A percentile compares a stretch with the other conserved stretches of the same genome.
Conservation (phyloP, 2,797 vertebrate species). For the Cuniculus paca region DNA sequence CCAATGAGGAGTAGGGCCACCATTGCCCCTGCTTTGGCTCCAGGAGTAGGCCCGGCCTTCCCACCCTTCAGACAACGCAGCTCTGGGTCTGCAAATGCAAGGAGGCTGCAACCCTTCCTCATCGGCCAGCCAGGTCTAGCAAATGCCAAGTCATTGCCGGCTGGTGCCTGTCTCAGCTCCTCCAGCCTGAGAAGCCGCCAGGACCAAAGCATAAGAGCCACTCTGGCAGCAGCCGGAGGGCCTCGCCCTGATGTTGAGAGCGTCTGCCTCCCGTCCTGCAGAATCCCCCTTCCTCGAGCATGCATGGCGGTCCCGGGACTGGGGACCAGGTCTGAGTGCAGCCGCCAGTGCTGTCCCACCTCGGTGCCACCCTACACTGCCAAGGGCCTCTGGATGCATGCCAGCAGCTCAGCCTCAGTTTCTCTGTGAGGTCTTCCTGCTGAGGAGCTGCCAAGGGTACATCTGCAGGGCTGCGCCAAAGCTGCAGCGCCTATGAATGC, state of each 20-base stretch:
- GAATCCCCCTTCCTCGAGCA: neutral
- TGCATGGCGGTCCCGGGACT: neutral
- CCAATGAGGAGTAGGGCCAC: neutral
- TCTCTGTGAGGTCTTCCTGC: conserved; percentile 26
- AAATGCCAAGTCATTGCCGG: conserved; percentile 77
- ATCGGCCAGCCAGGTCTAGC: conserved; percentile 40
- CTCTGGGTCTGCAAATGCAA: conserved; percentile 2
- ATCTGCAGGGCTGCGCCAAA: conserved; percentile 50
- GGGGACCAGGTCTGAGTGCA: neutral
- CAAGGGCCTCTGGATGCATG: neutral
- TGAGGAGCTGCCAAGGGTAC: conserved; percentile 15
- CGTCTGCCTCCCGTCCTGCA: neutral
- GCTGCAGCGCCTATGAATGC: conserved; percentile 55
- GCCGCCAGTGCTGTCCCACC: neutral
- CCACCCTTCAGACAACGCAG: neutral
- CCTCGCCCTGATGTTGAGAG: neutral
- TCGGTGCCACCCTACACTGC: neutral
- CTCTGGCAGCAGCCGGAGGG: conserved; percentile 32
- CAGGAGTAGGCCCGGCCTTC: neutral
- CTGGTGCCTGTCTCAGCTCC: conserved; percentile 50
- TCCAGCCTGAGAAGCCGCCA: conserved; percentile 56
- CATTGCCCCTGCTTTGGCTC: neutral
- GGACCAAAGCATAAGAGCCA: conserved; percentile 58
- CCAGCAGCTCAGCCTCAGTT: conserved; percentile 66
- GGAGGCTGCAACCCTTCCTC: neutral